phyloP scores from a whole-genome alignment of 2,888 invertebrate species.

The Mimas tiliae region DNA sequence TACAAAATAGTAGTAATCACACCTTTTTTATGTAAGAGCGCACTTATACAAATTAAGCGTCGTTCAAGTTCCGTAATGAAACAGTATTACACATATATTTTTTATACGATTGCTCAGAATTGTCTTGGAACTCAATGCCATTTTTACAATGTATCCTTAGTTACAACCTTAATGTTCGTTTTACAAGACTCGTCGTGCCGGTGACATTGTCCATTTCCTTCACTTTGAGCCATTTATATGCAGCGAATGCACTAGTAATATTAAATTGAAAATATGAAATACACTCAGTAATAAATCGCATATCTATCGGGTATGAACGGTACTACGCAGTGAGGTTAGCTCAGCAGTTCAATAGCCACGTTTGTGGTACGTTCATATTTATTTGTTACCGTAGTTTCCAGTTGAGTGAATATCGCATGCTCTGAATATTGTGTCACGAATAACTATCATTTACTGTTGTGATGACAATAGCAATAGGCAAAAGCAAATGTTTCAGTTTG shows the following conservation, averaged over 20 bases:
- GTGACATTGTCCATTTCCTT: constrained; percentile 16
- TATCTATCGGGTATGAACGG: constrained; percentile 24
- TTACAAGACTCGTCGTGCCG: neutral
- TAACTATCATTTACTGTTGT: constrained; percentile 10
- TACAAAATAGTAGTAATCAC: too few relatives aligned
- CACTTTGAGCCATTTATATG: neutral
- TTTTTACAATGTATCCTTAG: too few relatives aligned
- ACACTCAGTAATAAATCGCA: constrained; percentile 16
- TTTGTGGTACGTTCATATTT: constrained; percentile 33
- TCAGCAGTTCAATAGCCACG: constrained; percentile 24
- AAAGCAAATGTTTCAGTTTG: neutral
- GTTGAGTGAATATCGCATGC: constrained; percentile 52
- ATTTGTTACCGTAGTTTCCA: constrained; percentile 16
- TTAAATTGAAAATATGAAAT: constrained; percentile 14
- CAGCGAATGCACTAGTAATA: constrained; percentile 11
- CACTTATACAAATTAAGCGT: too few relatives aligned
- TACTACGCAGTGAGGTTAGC: constrained; percentile 1
- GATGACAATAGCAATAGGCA: neutral
- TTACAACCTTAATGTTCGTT: constrained; percentile 6
- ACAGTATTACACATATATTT: too few relatives aligned
- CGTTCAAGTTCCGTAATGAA: too few relatives aligned
- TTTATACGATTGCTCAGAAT: too few relatives aligned
- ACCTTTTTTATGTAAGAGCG: too few relatives aligned
- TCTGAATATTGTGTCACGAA: constrained; percentile 47
- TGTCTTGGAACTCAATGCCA: too few relatives aligned